Percentiles rank a stretch among this genome's conserved stretches.
These are phyloP conservation scores for Brotogeris chrysoptera DNA, from an alignment of 2,797 vertebrate genomes.

Conservation along the genomic window DNA sequence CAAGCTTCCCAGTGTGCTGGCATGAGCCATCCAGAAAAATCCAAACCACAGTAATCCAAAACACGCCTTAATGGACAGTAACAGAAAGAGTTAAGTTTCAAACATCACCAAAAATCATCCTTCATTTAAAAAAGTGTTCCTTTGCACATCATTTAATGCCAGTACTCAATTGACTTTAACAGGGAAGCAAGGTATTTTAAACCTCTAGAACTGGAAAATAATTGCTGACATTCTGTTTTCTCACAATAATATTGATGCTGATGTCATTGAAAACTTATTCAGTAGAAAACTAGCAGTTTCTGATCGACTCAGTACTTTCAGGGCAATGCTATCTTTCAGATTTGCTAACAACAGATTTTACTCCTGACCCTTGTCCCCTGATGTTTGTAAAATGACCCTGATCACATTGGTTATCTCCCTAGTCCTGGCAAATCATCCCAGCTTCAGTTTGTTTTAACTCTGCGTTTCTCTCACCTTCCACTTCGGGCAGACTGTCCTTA, in stretches of 20 bases:
- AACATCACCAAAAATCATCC: not conserved
- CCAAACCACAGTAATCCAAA: not conserved
- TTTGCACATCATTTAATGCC: not conserved
- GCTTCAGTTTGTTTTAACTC: slow-evolving; percentile 1
- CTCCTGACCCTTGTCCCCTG: not conserved
- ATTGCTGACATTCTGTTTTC: not conserved
- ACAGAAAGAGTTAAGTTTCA: not conserved
- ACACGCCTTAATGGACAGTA: not conserved
- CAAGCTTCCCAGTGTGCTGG: not conserved
- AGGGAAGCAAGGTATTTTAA: not conserved
- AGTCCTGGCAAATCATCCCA: not conserved
- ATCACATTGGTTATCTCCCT: not conserved
- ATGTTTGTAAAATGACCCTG: slow-evolving; percentile 4
- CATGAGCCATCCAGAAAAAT: not conserved
- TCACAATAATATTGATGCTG: not conserved
- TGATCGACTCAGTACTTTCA: not conserved
- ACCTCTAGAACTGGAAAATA: not conserved
- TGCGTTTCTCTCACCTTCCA: not conserved
- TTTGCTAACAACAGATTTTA: not conserved
- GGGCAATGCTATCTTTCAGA: not conserved
- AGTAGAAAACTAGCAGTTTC: not conserved
- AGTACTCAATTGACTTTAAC: not conserved
- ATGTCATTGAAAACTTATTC: not conserved
- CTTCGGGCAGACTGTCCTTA: not conserved
- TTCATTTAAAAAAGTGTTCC: not conserved